phyloP scores from a whole-genome alignment of 2,797 vertebrate species.

The Apogon hyalosoma region DNA sequence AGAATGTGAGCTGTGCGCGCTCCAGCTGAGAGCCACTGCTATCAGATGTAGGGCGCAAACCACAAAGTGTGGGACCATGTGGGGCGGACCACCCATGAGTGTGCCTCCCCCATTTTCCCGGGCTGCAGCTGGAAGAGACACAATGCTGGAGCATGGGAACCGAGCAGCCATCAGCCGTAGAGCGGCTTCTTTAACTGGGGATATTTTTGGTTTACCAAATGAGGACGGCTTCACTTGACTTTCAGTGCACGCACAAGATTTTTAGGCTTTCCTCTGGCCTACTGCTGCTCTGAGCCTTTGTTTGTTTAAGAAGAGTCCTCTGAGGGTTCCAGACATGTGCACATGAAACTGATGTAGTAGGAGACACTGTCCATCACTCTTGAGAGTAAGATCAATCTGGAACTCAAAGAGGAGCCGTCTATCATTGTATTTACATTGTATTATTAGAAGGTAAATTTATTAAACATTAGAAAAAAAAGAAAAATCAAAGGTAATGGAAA shows the following conservation, averaged over 20 bases:
- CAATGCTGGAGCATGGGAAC: slow-evolving; percentile 81
- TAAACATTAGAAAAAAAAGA: background rate
- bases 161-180: slow-evolving; percentile 55
- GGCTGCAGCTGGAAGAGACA: slow-evolving; percentile 79
- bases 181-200: slow-evolving; percentile 49
- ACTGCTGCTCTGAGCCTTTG: slow-evolving; percentile 43
- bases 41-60: slow-evolving; percentile 84
- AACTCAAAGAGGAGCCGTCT: background rate
- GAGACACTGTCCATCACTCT: slow-evolving; percentile 5
- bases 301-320: slow-evolving; percentile 57
- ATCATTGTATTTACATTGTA: background rate
- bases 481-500: slow-evolving; percentile 2
- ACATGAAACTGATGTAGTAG: slow-evolving; percentile 40
- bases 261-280: slow-evolving; percentile 26
- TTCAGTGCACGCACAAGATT: slow-evolving; percentile 29
- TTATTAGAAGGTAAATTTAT: background rate
- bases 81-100: slow-evolving; percentile 84
- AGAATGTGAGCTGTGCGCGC: slow-evolving; percentile 69
- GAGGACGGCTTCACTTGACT: slow-evolving; percentile 49
- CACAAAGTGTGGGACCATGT: slow-evolving; percentile 82
- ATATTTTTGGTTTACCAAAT: slow-evolving; percentile 65
- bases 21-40: slow-evolving; percentile 81
- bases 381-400: slow-evolving; percentile 1
- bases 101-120: slow-evolving; percentile 54
- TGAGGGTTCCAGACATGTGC: slow-evolving; percentile 40